phyloP scores from a whole-genome alignment of 1,140 invertebrate genomes.

The Drosophila truncata region DNA sequence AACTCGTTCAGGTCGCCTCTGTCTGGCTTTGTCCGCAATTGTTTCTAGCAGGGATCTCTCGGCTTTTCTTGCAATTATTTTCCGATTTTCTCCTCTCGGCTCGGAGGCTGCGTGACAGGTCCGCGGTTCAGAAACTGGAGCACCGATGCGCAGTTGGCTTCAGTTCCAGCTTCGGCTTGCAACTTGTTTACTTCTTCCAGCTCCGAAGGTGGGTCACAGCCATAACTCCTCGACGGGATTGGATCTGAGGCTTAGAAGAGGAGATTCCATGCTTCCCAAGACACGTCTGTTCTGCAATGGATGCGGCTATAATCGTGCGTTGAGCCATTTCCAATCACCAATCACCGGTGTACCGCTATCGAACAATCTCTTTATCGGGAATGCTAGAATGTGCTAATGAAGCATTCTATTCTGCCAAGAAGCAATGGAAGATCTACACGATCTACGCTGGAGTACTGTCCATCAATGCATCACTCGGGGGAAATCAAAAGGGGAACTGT shows the following conservation, averaged over 20 bases:
- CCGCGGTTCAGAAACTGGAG: constrained; percentile 76
- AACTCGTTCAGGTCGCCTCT: constrained; percentile 63
- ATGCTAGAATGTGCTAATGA: constrained; percentile 73
- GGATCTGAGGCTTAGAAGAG: constrained; percentile 2
- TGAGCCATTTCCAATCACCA: constrained; percentile 71
- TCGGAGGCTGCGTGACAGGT: constrained; percentile 75
- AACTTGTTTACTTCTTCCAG: constrained; percentile 55
- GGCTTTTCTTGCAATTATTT: constrained; percentile 80
- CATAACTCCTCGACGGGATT: constrained; percentile 66
- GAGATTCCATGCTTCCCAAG: background rate
- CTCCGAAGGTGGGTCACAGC: constrained; percentile 77
- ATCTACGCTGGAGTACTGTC: constrained; percentile 13
- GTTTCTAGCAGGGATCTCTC: constrained; percentile 72
- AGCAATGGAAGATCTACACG: constrained; percentile 1
- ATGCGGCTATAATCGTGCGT: constrained; percentile 45
- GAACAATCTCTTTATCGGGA: constrained; percentile 70
- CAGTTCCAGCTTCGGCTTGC: constrained; percentile 24
- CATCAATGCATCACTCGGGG: background rate
- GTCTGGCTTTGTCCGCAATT: constrained; percentile 56
- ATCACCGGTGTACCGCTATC: constrained; percentile 75
- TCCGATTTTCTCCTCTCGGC: constrained; percentile 75
- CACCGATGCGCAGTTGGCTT: constrained; percentile 65
- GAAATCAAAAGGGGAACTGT: background rate
- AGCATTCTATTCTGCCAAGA: constrained; percentile 33
- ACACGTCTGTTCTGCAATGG: constrained; percentile 34